Evolutionary conservation across 1,140 invertebrate genomes (phyloP).

Genomic region (Diachasmimorpha longicaudata): DNA sequence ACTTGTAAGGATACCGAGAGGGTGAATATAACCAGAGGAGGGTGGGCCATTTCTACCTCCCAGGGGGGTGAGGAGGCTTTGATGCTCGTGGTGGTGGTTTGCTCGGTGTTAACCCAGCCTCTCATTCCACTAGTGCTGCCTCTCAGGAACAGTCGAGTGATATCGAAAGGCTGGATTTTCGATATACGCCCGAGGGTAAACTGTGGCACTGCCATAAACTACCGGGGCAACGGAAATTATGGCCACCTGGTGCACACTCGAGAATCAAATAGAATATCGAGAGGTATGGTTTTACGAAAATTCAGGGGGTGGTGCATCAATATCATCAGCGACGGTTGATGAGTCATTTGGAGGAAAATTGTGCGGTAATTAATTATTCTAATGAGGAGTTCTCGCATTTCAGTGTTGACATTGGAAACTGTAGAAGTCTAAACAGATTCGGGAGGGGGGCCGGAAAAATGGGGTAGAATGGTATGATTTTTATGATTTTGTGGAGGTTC

Average conservation of each 20-base stretch:
- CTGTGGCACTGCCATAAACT: slow-evolving; percentile 1
- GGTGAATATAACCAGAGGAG: not conserved
- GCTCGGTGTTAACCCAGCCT: not conserved
- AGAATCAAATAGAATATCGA: slow-evolving; percentile 19
- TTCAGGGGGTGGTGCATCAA: too few relatives aligned
- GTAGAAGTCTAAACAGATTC: too few relatives aligned
- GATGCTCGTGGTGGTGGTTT: not conserved
- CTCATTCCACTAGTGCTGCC: not conserved
- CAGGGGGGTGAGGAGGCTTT: too few relatives aligned
- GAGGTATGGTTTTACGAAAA: not conserved
- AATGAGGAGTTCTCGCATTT: too few relatives aligned
- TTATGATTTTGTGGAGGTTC: too few relatives aligned
- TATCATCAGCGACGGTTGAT: too few relatives aligned
- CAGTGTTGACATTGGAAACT: too few relatives aligned
- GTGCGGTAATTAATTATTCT: too few relatives aligned
- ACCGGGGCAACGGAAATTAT: slow-evolving; percentile 16
- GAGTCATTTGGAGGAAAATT: too few relatives aligned
- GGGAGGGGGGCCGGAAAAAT: too few relatives aligned
- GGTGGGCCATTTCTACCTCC: not conserved
- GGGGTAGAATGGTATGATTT: too few relatives aligned
- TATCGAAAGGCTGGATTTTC: slow-evolving; percentile 18
- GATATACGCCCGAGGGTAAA: slow-evolving; percentile 9
- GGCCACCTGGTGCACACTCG: slow-evolving; percentile 21
- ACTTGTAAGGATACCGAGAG: not conserved
- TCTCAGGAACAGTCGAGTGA: slow-evolving; percentile 4